Conservation (phyloP, 2,888 invertebrate species). For the Ichneumoninae sp. region DNA sequence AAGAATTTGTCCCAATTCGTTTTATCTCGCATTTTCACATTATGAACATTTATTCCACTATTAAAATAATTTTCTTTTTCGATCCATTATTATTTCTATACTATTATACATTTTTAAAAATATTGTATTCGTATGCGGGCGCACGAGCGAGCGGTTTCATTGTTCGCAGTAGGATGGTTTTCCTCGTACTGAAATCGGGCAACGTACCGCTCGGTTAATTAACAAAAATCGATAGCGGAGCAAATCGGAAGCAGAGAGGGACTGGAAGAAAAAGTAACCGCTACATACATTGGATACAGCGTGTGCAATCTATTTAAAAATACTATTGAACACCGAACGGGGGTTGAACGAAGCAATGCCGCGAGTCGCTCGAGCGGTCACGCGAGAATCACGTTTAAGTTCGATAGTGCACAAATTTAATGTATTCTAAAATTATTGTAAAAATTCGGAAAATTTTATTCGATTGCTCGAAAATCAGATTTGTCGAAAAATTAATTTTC, state of each 20-base stretch:
- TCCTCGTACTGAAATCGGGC: constrained; percentile 40
- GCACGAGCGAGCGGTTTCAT: background rate
- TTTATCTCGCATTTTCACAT: too few species aligned
- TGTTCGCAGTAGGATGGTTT: constrained; percentile 22
- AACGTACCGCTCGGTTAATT: constrained; percentile 37
- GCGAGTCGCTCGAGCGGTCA: constrained; percentile 28
- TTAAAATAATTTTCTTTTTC: background rate
- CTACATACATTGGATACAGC: background rate
- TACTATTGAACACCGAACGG: background rate
- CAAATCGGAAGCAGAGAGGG: constrained; percentile 18
- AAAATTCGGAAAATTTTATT: too few species aligned
- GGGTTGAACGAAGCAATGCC: constrained; percentile 32
- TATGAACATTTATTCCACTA: too few species aligned
- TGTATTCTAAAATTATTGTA: too few species aligned
- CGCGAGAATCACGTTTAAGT: constrained; percentile 48
- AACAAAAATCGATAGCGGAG: constrained; percentile 60
- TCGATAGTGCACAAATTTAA: background rate
- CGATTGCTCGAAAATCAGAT: background rate
- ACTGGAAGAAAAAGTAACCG: constrained; percentile 20
- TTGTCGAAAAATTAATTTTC: constrained; percentile 12
- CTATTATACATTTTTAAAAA: background rate
- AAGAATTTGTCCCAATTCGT: too few species aligned
- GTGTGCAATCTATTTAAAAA: constrained; percentile 5
- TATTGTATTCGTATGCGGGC: background rate
- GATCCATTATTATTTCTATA: background rate